A percentile compares a stretch with the other conserved stretches of the same genome.
Conservation (phyloP, 2,113 vertebrate species). For the Eulacestoma nigropectus region DNA sequence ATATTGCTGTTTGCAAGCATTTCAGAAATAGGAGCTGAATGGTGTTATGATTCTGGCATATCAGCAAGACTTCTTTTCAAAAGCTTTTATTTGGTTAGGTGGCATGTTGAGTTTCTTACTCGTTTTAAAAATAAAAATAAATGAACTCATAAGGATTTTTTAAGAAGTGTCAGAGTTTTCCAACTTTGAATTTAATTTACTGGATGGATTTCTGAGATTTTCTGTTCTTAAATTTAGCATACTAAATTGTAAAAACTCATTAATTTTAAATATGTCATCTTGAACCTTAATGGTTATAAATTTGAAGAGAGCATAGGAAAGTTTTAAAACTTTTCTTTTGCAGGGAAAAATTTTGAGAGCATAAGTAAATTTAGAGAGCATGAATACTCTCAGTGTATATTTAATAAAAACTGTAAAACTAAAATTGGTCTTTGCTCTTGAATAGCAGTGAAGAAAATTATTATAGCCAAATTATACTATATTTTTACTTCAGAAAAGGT, state of each 20-base stretch:
- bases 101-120: background rate
- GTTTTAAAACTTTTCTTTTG: background rate
- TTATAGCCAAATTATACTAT: background rate
- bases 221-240: background rate
- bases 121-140: background rate
- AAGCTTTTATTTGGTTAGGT: background rate
- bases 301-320: background rate
- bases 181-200: background rate
- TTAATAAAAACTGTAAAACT: background rate
- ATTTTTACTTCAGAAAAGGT: background rate
- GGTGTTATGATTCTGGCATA: background rate
- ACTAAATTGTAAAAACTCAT: background rate
- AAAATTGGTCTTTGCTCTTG: background rate
- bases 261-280: background rate
- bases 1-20: background rate
- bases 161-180: background rate
- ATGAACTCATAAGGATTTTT: background rate
- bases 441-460: background rate
- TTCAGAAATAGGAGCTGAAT: conserved; percentile 5
- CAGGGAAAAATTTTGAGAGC: background rate
- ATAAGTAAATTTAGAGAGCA: background rate
- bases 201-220: background rate
- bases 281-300: background rate
- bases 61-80: background rate
- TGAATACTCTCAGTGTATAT: background rate